A percentile compares a stretch with the other conserved stretches of the same genome.
phyloP scores from a whole-genome alignment of 2,797 vertebrate species.

The Schizothorax lantsangensis region DNA sequence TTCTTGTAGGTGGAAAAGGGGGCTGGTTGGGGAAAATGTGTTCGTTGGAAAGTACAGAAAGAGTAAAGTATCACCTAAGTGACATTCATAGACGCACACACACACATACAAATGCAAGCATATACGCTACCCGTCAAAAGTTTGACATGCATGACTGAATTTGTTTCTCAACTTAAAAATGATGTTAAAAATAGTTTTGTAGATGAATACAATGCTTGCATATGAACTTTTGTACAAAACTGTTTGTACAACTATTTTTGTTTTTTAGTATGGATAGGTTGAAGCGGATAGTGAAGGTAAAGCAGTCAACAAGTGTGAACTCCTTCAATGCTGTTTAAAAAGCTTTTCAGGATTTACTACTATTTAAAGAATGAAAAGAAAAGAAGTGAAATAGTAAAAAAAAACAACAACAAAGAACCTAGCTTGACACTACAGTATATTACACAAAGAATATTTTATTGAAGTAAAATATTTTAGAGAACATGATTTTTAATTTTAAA shows the following conservation, averaged over 20 bases:
- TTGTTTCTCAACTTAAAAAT: background rate
- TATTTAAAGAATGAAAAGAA: background rate
- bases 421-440: background rate
- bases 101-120: background rate
- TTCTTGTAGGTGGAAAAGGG: constrained; percentile 52
- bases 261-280: background rate
- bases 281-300: background rate
- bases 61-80: background rate
- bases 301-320: background rate
- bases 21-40: constrained; percentile 60
- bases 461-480: background rate
- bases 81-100: background rate
- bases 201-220: background rate
- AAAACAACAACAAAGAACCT: background rate
- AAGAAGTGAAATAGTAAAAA: background rate
- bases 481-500: background rate
- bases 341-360: background rate
- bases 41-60: constrained; percentile 72
- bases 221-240: background rate
- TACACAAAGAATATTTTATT: background rate
- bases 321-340: background rate
- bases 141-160: background rate
- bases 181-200: background rate
- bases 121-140: background rate
- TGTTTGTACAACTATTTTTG: background rate